Evolutionary conservation across 2,888 invertebrate genomes (phyloP).

Genomic region (Nemoura dubitans): DNA sequence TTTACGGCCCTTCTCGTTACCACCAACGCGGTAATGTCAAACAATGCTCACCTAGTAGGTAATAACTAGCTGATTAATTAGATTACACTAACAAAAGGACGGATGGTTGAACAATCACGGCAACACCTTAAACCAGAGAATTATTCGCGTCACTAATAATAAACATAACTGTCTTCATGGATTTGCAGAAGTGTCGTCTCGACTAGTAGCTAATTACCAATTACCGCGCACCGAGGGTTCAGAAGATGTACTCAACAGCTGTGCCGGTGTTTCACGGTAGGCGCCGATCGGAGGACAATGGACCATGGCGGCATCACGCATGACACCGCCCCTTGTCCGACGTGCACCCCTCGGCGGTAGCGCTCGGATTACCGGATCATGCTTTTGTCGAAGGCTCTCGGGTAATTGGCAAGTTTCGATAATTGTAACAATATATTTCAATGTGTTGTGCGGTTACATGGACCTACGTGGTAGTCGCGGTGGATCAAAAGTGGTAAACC

Average conservation of each 20-base stretch:
- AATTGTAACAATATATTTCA: constrained; percentile 41
- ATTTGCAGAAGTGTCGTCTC: neutral
- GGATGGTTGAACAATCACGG: neutral
- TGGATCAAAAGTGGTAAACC: neutral
- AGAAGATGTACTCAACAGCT: neutral
- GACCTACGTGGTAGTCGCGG: neutral
- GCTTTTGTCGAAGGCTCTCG: constrained; percentile 37
- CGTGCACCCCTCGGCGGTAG: neutral
- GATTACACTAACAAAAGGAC: neutral
- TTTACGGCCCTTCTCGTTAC: neutral
- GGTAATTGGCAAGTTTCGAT: constrained; percentile 46
- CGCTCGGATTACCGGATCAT: constrained; percentile 18
- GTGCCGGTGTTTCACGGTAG: neutral
- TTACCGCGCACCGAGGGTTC: neutral
- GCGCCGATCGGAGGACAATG: neutral
- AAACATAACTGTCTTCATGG: neutral
- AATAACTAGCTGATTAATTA: neutral
- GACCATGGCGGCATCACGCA: constrained; percentile 41
- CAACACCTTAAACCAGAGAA: neutral
- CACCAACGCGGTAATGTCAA: neutral
- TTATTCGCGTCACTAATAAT: neutral
- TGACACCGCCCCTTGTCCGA: constrained; percentile 41
- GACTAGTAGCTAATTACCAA: neutral
- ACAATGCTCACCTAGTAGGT: neutral
- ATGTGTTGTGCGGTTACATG: neutral